A percentile compares a stretch with the other conserved stretches of the same genome.
Evolutionary conservation across 2,113 vertebrate genomes (phyloP).

Genomic region (Colistium nudipinnis): DNA sequence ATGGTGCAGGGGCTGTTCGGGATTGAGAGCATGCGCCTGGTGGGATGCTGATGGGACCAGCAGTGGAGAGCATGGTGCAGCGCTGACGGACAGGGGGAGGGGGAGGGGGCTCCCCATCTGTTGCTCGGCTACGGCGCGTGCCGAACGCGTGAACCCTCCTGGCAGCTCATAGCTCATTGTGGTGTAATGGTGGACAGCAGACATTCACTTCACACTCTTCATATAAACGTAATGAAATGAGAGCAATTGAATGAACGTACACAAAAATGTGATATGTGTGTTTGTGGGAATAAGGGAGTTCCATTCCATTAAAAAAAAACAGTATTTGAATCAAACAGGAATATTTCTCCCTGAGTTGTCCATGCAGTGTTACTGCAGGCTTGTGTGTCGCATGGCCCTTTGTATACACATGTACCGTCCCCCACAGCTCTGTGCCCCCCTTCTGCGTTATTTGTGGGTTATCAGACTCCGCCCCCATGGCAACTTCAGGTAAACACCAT

Average conservation of each 20-base stretch:
- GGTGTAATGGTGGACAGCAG: background rate
- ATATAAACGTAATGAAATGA: no score
- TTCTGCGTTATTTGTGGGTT: background rate
- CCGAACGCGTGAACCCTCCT: constrained; percentile 76
- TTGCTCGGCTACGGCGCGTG: constrained; percentile 80
- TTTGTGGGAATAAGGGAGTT: background rate
- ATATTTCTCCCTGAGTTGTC: background rate
- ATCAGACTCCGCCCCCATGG: constrained; percentile 13
- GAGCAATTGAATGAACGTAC: no score
- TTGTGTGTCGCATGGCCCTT: background rate
- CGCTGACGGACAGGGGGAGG: background rate
- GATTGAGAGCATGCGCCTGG: constrained; percentile 7
- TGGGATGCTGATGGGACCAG: constrained; percentile 42
- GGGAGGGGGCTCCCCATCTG: constrained; percentile 64
- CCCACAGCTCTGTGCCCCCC: background rate
- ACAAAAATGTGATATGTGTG: no score
- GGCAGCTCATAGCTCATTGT: constrained; percentile 3
- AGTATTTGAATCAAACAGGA: background rate
- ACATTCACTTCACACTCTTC: background rate
- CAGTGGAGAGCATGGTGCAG: background rate
- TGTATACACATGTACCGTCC: background rate
- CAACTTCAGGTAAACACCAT: constrained; percentile 60
- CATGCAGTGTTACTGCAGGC: background rate
- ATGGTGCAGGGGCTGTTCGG: constrained; percentile 34
- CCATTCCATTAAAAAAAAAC: background rate